These are phyloP conservation scores for Cherax quadricarinatus DNA, from an alignment of 1,140 invertebrate species.

Conservation along the genomic window DNA sequence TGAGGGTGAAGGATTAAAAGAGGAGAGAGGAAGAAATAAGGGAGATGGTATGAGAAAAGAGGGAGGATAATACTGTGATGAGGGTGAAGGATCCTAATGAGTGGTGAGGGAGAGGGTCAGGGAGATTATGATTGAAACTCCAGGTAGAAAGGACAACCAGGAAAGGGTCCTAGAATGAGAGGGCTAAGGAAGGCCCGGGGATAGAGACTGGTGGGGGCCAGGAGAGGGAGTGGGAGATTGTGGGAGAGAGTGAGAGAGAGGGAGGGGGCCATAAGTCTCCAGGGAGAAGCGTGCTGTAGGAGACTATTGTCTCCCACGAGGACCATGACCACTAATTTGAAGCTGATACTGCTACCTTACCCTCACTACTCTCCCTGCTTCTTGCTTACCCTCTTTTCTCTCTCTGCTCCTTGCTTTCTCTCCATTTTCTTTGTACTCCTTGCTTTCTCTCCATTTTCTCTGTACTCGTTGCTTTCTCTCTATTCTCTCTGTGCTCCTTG, in stretches of 20 bases:
- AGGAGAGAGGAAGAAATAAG: background rate
- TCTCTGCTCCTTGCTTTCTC: background rate
- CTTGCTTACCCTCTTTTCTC: background rate
- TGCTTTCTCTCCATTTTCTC: background rate
- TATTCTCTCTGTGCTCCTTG: background rate
- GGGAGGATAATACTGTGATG: background rate
- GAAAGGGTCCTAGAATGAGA: background rate
- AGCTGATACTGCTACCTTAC: slow-evolving; percentile 11
- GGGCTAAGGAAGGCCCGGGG: too few relatives aligned
- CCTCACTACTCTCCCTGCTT: background rate
- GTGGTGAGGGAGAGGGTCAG: background rate
- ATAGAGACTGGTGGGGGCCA: background rate
- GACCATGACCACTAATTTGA: slow-evolving; percentile 58
- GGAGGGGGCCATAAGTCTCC: background rate
- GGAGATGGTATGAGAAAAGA: background rate
- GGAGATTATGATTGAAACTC: background rate
- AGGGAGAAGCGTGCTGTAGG: background rate
- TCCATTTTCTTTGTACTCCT: background rate
- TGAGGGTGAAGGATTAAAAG: background rate
- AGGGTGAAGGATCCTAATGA: background rate
- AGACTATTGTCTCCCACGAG: slow-evolving; percentile 43
- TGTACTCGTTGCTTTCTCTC: background rate
- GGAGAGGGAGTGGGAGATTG: background rate
- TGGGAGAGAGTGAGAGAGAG: background rate
- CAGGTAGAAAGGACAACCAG: background rate